Percentiles rank a stretch among this genome's conserved stretches.
Conservation (phyloP, 2,888 invertebrate species). For the Drosophila tripunctata region DNA sequence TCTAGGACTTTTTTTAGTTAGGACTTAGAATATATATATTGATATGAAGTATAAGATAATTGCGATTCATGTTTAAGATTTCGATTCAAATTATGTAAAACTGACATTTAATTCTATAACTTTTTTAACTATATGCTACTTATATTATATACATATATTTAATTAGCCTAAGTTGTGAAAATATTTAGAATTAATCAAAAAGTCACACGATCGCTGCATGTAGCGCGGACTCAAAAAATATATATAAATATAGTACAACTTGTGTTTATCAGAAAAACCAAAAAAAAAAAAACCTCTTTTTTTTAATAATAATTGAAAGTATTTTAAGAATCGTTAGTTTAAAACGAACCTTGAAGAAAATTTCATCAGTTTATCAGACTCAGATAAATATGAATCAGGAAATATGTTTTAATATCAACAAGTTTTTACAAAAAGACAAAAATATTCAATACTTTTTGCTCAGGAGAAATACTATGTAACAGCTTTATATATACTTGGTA, state of each 20-base stretch:
- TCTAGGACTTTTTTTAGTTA: conserved; percentile 19
- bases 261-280: conserved; percentile 24
- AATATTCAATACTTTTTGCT: too few species aligned
- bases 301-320: too few species aligned
- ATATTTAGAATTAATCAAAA: conserved; percentile 12
- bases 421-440: too few species aligned
- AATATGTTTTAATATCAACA: too few species aligned
- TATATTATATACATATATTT: conserved; percentile 2
- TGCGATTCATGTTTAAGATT: conserved; percentile 19
- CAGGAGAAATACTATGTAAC: too few species aligned
- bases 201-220: conserved; percentile 27
- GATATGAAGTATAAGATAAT: conserved; percentile 1
- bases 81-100: conserved; percentile 12
- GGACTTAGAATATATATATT: not conserved
- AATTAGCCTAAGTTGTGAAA: conserved; percentile 25
- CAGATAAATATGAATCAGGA: too few species aligned
- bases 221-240: conserved; percentile 21
- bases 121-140: too few species aligned
- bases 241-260: conserved; percentile 40
- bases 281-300: not conserved
- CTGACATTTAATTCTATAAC: conserved; percentile 1
- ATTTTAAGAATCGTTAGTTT: too few species aligned
- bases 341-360: too few species aligned
- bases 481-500: too few species aligned
- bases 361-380: too few species aligned